Conservation (phyloP, 2,888 invertebrate genomes). For the Acleris cristana region DNA sequence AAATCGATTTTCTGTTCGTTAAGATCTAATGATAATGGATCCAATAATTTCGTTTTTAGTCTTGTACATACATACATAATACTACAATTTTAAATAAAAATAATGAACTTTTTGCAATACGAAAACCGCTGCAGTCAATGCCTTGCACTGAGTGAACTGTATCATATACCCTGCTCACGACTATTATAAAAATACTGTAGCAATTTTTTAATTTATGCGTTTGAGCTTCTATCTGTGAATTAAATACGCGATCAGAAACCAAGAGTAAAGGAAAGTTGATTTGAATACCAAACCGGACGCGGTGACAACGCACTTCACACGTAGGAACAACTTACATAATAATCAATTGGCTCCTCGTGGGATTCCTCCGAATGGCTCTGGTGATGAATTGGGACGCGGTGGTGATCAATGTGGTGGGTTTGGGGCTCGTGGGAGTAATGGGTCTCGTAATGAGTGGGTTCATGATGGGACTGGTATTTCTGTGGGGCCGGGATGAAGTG, state of each 20-base stretch:
- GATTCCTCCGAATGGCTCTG: slow-evolving; percentile 54
- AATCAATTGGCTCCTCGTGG: slow-evolving; percentile 73
- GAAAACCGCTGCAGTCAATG: no score
- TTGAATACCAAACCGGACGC: slow-evolving; percentile 57
- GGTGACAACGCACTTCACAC: slow-evolving; percentile 47
- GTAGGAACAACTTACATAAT: slow-evolving; percentile 69
- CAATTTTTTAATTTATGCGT: slow-evolving; percentile 48
- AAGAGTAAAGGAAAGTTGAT: slow-evolving; percentile 70
- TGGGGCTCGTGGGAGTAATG: slow-evolving; percentile 48
- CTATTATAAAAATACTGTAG: slow-evolving; percentile 38
- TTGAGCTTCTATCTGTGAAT: slow-evolving; percentile 49
- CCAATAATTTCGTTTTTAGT: no score
- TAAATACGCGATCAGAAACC: slow-evolving; percentile 50
- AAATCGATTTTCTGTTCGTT: no score
- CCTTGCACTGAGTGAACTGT: no score
- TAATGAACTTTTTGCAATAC: no score
- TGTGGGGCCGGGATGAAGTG: slow-evolving; percentile 52
- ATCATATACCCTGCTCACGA: no score
- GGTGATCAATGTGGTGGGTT: slow-evolving; percentile 53
- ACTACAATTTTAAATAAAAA: no score
- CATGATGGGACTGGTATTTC: slow-evolving; percentile 49
- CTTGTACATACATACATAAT: no score
- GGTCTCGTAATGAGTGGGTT: slow-evolving; percentile 46
- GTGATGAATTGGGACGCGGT: slow-evolving; percentile 46
- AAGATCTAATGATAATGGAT: no score